Base-by-base conservation (phyloP, 2,888 invertebrate species). In the Drosophila affinis region DNA sequence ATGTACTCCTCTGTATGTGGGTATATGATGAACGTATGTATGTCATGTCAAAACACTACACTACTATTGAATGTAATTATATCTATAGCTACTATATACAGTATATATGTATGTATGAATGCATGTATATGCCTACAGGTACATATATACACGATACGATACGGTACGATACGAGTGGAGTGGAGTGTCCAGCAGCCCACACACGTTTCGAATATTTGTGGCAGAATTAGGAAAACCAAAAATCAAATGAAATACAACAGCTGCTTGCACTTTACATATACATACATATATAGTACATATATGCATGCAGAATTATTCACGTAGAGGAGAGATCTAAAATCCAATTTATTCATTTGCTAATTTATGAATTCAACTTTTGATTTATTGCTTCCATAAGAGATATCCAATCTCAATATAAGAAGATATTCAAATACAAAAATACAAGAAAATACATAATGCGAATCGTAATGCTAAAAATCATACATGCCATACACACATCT, bases 1-100 rank as follows among this genome's bases (percentile, higher is more conserved):
- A 70, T 75, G 62, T 69, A 72, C 27, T 6, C 27, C 1, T 6
- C 27, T 7, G 27, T 62, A 59, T 54, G 29, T 62, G 58, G 58
- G 46, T 72, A 76, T 64, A 64, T 72, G 54, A 59, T 39, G 46
- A 56, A 3, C 21, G 21, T 21, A 62, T 81, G 72, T 76, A 75
- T 79, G 82, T 82, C 85, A 77, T 74, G 69, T 81, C 79, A 49
- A 53, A 68, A 68, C 39, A 39, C 62, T 72, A 72, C 64, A 72
- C 71, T 57, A 72, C 60, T 70, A 55, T 69, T 39, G 53, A 59
- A 58, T 69, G 69, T 79, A 76, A 76, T 73, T 76, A 80, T 76
- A 80, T 70, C 68, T 80, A 86, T 39, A 39, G 39, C 39, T 10
- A 67, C 62, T 86, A 75, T 76, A 82, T 82, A 59, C 58, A 53